phyloP scores from a whole-genome alignment of 1,140 invertebrate genomes.

The Drosophila parabipectinata region DNA sequence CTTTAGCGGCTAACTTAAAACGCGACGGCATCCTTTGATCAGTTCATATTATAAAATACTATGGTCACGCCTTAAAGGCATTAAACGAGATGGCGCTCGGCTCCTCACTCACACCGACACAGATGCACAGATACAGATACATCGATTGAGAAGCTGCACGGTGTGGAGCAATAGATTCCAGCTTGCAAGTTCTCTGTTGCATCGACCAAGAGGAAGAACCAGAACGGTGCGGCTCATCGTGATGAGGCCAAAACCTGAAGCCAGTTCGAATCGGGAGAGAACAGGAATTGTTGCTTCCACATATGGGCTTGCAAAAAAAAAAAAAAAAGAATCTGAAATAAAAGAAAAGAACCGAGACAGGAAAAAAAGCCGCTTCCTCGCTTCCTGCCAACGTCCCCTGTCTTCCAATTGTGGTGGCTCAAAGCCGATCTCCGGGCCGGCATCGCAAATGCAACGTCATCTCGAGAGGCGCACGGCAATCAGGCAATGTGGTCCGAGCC shows the following conservation, averaged over 20 bases:
- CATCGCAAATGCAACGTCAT: conserved; percentile 77
- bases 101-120: conserved; percentile 60
- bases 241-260: conserved; percentile 57
- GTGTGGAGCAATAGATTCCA: conserved; percentile 68
- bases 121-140: conserved; percentile 12
- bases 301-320: conserved; percentile 62
- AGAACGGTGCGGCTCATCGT: conserved; percentile 55
- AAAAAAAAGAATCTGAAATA: conserved; percentile 17
- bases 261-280: conserved; percentile 31
- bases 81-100: conserved; percentile 84
- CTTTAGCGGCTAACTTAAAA: conserved; percentile 81
- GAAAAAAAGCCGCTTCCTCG: conserved; percentile 62
- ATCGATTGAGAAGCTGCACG: conserved; percentile 18
- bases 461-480: conserved; percentile 73
- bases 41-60: conserved; percentile 84
- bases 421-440: conserved; percentile 34
- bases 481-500: conserved; percentile 69
- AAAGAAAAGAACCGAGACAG: conserved; percentile 16
- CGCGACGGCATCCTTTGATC: conserved; percentile 82
- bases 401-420: conserved; percentile 34
- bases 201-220: conserved; percentile 34
- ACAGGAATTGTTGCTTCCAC: conserved; percentile 76
- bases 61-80: conserved; percentile 84
- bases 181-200: conserved; percentile 74
- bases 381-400: conserved; percentile 62